Evolutionary conservation across 2,888 invertebrate species (phyloP).

Genomic region (Notodonta ziczac): DNA sequence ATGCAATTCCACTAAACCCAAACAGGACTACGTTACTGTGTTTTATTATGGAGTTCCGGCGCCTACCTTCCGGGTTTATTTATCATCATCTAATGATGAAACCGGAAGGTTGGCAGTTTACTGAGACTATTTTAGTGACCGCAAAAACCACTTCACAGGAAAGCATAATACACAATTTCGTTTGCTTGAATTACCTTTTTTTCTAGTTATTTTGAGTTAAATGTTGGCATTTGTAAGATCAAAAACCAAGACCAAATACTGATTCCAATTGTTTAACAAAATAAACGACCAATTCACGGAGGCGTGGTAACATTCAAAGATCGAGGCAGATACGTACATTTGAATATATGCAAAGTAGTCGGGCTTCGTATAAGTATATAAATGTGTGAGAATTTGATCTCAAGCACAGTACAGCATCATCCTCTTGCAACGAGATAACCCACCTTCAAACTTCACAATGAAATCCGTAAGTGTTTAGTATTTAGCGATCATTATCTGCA

Average conservation of each 20-base stretch:
- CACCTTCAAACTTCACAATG: slow-evolving; percentile 53
- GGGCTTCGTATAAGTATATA: slow-evolving; percentile 51
- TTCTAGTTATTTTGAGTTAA: too few species aligned
- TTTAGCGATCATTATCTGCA: neutral
- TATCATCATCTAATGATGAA: too few species aligned
- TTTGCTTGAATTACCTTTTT: too few species aligned
- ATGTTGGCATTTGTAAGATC: too few species aligned
- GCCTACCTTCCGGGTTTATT: too few species aligned
- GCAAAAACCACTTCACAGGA: too few species aligned
- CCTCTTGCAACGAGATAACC: slow-evolving; percentile 28
- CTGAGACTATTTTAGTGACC: too few species aligned
- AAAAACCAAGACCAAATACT: slow-evolving; percentile 2
- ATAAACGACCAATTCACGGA: slow-evolving; percentile 15
- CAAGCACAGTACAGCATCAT: slow-evolving; percentile 52
- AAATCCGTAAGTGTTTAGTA: slow-evolving; percentile 64
- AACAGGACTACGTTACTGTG: too few species aligned
- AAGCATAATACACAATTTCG: too few species aligned
- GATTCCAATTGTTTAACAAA: slow-evolving; percentile 14
- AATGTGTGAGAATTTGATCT: slow-evolving; percentile 44
- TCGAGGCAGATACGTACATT: slow-evolving; percentile 32
- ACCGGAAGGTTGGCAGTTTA: too few species aligned
- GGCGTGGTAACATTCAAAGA: slow-evolving; percentile 20
- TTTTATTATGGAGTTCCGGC: too few species aligned
- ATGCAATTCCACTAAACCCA: too few species aligned
- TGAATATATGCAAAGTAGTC: slow-evolving; percentile 56